Base-by-base conservation (phyloP, 2,888 invertebrate genomes). In the Pyrrhosoma nymphula region DNA sequence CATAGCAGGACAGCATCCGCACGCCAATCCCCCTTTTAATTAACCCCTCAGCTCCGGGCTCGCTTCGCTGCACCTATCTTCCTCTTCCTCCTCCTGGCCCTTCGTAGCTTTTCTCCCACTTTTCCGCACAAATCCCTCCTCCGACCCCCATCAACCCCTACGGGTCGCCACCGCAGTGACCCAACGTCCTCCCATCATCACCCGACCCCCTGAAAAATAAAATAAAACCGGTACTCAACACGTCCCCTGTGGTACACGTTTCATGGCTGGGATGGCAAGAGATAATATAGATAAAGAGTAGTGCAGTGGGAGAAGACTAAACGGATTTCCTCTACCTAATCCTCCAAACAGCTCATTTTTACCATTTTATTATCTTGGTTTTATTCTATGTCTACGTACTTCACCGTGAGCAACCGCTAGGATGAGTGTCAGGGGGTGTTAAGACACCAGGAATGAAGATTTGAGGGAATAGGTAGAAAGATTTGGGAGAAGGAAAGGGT, bases 11-110 rank as follows among this genome's bases (percentile, higher is more conserved):
- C 63, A 23, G 63, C 60, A 56, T 39, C 91, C 91, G 91, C 91
- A 91, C 63, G 26, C 91, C 91, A 82, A 82, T 82, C 82, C 63
- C 63, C 91, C 91, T 91, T 91, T 91, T 91, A 91, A 91, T 91
- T 91, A 91, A 91, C 91, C 91, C 63, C 63, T 91, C 91, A n/a
- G 91, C 91, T 35, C 60, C 56, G 60, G 60, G 35, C 56, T 60
- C 35, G 30, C 35, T 10, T 12, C 82, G 12, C 82, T 82, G 1
- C 14, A 0, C 26, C 69, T 69, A 23, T 12, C 69, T 26, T n/a
- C 23, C 82, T 12, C 69, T 26, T n/a, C 23, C 82, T 14, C 18
- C 35, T 18, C 26, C 89, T 8, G 14, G 2, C 89, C 4, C 39
- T 0, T 35, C 35, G 23, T 2, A n/a, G n/a, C 89, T 56, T 26